Evolutionary conservation across 2,113 vertebrate genomes (phyloP), one percentile per base, ranked within the genome.

Genomic region (Callionymus lyra): DNA sequence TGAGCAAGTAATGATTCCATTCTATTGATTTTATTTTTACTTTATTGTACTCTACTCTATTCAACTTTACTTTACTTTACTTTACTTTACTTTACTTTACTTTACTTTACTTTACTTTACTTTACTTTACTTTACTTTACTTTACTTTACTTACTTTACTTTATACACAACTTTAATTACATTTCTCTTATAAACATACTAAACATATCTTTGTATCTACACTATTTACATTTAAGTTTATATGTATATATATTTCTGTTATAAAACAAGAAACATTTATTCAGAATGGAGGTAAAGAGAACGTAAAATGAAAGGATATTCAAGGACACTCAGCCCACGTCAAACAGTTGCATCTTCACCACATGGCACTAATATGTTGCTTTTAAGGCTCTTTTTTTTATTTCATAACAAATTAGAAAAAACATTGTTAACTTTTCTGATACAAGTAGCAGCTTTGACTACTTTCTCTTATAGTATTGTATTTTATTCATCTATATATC

Each of bases 201-300:
- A 81, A 85, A 77, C 79, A 73, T 70, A 77, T 33, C 59, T 72
- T 72, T 79, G 70, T 79, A 74, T 79, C 63, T 86, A 86, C 79
- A 84, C 65, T 85, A 77, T 86, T 70, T 82, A 83, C 76, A 86
- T 55, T 67, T 72, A 56, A 31, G 27, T 65, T 27, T 27, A 65
- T 69, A 67, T n/a, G n/a, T n/a, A n/a, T 66, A 64, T 68, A 84
- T 85, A 86, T 85, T 86, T 82, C 83, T 84, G 78, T 82, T 76
- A 72, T 76, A 84, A 82, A 82, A 81, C 60, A 48, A 77, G 64
- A 61, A 77, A 76, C 56, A 68, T 74, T 70, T 74, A 80, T 70
- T 79, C 51, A 72, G 84, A 76, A 72, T 54, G 69, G 76, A 79
- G 73, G 70, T 80, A 78, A 78, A 70, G 55, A 45, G 63, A 36